phyloP scores from a whole-genome alignment of 2,797 vertebrate genomes.

The Spinibarbus caldwelli region DNA sequence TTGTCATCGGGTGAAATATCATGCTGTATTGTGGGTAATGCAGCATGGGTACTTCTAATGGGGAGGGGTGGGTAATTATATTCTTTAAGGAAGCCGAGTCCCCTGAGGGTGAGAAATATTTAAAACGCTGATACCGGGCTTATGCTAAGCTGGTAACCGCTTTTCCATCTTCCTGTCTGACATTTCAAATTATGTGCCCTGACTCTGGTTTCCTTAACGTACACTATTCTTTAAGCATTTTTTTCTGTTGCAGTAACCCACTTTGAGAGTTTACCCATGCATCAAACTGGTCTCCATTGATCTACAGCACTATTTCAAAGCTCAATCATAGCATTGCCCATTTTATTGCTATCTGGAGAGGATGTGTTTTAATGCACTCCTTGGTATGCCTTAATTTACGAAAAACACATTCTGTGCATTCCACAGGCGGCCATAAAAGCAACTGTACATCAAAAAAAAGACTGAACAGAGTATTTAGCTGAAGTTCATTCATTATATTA shows the following conservation, averaged over 20 bases:
- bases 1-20: slow-evolving; percentile 56
- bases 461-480: neutral
- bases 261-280: slow-evolving; percentile 18
- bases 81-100: slow-evolving; percentile 53
- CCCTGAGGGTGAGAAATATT: slow-evolving; percentile 58
- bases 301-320: slow-evolving; percentile 35
- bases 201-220: slow-evolving; percentile 43
- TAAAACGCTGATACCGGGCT: slow-evolving; percentile 55
- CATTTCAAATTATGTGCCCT: slow-evolving; percentile 56
- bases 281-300: slow-evolving; percentile 37
- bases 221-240: slow-evolving; percentile 28
- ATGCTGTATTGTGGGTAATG: slow-evolving; percentile 42
- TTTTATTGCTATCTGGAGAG: slow-evolving; percentile 38
- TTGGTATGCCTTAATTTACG: neutral
- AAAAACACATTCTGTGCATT: neutral
- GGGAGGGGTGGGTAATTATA: slow-evolving; percentile 52
- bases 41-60: slow-evolving; percentile 35
- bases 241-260: slow-evolving; percentile 9
- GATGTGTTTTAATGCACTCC: slow-evolving; percentile 24
- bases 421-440: neutral
- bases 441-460: slow-evolving; percentile 20
- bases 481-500: slow-evolving; percentile 38
- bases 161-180: slow-evolving; percentile 54
- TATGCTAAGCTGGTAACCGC: slow-evolving; percentile 49
- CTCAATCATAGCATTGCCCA: neutral